A percentile compares a stretch with the other conserved stretches of the same genome.
phyloP scores from a whole-genome alignment of 1,140 invertebrate species.

The Cardiocondyla obscurior region DNA sequence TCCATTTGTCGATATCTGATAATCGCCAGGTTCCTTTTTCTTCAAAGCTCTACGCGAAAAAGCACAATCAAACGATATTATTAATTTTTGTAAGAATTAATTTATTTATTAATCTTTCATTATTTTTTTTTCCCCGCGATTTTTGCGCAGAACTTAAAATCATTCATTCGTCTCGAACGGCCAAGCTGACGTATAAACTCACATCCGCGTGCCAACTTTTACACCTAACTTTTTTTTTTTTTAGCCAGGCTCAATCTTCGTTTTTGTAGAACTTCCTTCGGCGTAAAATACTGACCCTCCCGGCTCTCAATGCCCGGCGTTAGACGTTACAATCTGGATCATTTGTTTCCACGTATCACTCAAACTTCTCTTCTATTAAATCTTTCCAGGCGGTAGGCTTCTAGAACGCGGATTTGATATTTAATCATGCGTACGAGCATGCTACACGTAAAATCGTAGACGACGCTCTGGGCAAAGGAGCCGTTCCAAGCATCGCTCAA shows the following conservation, averaged over 20 bases:
- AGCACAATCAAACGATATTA: not conserved
- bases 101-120: too few relatives aligned
- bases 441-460: not conserved
- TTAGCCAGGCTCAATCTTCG: too few relatives aligned
- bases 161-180: not conserved
- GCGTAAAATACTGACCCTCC: not conserved
- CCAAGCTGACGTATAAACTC: not conserved
- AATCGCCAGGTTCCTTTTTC: not conserved
- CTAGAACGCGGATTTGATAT: constrained; percentile 4
- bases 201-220: not conserved
- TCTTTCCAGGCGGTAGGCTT: constrained; percentile 8
- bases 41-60: not conserved
- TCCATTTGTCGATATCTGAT: not conserved
- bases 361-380: not conserved
- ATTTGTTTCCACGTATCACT: not conserved
- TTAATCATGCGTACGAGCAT: not conserved
- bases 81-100: not conserved
- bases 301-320: too few relatives aligned
- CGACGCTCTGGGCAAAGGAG: not conserved
- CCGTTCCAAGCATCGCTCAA: not conserved
- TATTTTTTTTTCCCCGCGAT: too few relatives aligned
- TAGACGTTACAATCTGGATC: not conserved
- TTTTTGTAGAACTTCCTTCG: not conserved
- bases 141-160: not conserved
- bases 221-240: not conserved